A percentile compares a stretch with the other conserved stretches of the same genome.
phyloP scores from a whole-genome alignment of 2,113 vertebrate genomes.

The Poicephalus gulielmi region DNA sequence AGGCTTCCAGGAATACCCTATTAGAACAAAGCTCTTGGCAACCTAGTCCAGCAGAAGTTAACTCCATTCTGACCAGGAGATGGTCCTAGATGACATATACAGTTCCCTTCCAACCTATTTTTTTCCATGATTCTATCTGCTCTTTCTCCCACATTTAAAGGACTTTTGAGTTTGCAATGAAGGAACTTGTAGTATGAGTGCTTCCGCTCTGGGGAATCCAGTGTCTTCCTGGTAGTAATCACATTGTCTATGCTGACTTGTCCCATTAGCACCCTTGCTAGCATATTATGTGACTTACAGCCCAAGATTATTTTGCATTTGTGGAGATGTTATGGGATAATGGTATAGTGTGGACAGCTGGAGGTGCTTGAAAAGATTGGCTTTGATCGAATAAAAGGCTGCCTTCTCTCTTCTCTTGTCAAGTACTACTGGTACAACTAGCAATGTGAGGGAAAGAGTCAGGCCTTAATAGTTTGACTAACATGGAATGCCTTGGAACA shows the following conservation, averaged over 20 bases:
- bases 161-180: neutral
- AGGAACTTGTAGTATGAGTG: rapidly evolving
- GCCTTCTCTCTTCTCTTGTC: neutral
- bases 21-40: neutral
- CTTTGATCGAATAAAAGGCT: neutral
- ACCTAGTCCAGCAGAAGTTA: neutral
- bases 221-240: neutral
- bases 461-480: neutral
- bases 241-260: neutral
- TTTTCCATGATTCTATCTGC: neutral
- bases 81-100: neutral
- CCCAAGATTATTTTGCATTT: neutral
- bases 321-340: neutral
- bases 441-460: neutral
- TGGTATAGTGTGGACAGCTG: neutral
- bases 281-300: neutral
- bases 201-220: neutral
- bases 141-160: neutral
- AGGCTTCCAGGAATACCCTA: neutral
- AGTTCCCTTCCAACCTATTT: neutral
- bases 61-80: neutral
- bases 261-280: neutral
- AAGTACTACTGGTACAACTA: neutral
- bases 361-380: neutral
- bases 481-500: neutral